Evolutionary conservation across 2,888 invertebrate species (phyloP), one percentile per base, ranked within the genome.

Genomic region (Eustalomyia histrio): DNA sequence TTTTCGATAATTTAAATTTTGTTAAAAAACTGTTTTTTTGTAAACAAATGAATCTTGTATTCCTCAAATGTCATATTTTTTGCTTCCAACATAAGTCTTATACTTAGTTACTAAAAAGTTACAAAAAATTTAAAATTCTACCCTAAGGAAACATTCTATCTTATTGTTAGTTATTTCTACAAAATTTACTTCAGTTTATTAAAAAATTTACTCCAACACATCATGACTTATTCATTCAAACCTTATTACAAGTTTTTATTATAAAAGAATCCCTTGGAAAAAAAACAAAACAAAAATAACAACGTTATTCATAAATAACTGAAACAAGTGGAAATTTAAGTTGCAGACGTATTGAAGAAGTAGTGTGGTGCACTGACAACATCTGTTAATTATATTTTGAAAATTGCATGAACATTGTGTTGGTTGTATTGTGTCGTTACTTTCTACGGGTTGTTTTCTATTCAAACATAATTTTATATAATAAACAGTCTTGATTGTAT

Each of bases 141-240:
- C 21, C 21, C 21, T 4, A 4, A 21, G 21, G 21, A 21, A 39
- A 52, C 16, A 73, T 47, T 43, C 5, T 43, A 14, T 43, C 43
- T 9, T 35, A 35, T 10, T 35, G 8, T 35, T 35, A 35, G 35
- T 35, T 35, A 10, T 35, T 35, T 39, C 8, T n/a, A 24, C 12
- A 52, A 21, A 29, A 43, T 43, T 53, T 24, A 24, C 24, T 29
- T 61, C 39, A 73, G 55, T 16, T 43, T 43, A 18, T 52, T 64
- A 64, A 9, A 18, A n/a, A 47, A 55, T 43, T 55, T 18, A 18
- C 29, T 7, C 64, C 10, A 43, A 61, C 17, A 14, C 43, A 5
- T 17, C 29, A 53, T 61, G 24, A 61, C 24, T 55, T 63, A 63
- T 72, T 63, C 63, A 72, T 63, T n/a, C 24, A 64, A n/a, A 43